Evolutionary conservation across 2,797 vertebrate species (phyloP), one percentile per base, ranked within the genome.

Genomic region (Stomatorhinus walkeri): DNA sequence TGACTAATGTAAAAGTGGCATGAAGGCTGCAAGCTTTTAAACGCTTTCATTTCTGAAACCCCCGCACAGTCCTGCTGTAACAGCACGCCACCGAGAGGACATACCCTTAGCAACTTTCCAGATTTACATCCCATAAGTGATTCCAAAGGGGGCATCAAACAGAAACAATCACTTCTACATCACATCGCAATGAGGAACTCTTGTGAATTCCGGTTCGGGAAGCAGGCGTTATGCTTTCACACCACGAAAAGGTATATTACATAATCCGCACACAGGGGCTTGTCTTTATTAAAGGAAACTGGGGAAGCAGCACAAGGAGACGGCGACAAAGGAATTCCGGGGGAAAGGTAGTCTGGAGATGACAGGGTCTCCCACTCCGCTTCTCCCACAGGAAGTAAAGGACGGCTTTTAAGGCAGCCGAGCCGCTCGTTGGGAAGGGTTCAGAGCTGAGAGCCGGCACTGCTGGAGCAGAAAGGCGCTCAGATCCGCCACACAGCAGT

Each of bases 21-120:
- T 24, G 2, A 14, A 88, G 89, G 90, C 90, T 90, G 93, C 91
- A 88, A 51, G 85, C 93, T 92, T 88, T 92, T 89, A 90, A 89
- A 90, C 90, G 22, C 83, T 91, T 92, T 91, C 89, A 93, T 94
- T 93, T 90, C 89, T 6, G 81, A 68, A 85, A 86, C 9, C 28
- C 16, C 7, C 81, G 87, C 81, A 24, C 72, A 79, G 87, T 88
- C 51, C 46, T 40, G 72, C 59, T 86, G 89, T 90, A 61, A 87
- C 54, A 54, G 90, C 88, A 85, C 59, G 76, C 56, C 88, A 87
- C 88, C 59, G 79, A 88, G 79, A 89, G 72, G 89, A 22, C 24
- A 85, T 51, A 84, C 83, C 10, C 19, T 83, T 84, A 88, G 64
- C 79, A 16, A 52, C 72, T 19, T 79, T 43, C 36, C 16, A 40